Evolutionary conservation across 2,888 invertebrate genomes (phyloP).

Genomic region (Limnephilus rhombicus): DNA sequence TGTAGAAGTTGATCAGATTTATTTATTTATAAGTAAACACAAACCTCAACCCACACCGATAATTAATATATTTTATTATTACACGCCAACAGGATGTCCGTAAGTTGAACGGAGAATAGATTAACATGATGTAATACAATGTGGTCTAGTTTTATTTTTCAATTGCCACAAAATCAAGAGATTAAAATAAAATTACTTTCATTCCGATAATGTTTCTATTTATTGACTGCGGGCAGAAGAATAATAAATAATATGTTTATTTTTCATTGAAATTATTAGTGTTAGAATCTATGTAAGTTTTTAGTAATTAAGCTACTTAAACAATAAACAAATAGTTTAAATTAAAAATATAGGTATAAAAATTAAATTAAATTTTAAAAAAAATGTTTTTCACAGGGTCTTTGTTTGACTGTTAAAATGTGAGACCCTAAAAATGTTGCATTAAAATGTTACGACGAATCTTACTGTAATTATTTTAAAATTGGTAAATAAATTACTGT

Average conservation of each 20-base stretch:
- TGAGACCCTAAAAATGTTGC: background rate
- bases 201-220: background rate
- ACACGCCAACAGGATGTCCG: too few species aligned
- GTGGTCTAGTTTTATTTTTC: background rate
- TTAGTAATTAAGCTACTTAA: background rate
- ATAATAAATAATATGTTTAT: background rate
- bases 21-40: too few species aligned
- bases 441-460: too few species aligned
- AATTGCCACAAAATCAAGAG: background rate
- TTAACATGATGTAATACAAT: background rate
- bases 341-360: background rate
- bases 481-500: background rate
- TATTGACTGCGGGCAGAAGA: conserved; percentile 1
- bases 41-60: too few species aligned
- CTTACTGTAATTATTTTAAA: too few species aligned
- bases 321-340: background rate
- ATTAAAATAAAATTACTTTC: background rate
- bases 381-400: background rate
- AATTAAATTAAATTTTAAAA: background rate
- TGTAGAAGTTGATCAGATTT: too few species aligned
- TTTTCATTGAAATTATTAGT: background rate
- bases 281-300: background rate
- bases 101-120: too few species aligned
- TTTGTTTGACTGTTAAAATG: background rate
- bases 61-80: too few species aligned